Percentiles rank a stretch among this genome's conserved stretches.
Conservation (phyloP, 2,113 vertebrate genomes). For the Puffinus mauretanicus region DNA sequence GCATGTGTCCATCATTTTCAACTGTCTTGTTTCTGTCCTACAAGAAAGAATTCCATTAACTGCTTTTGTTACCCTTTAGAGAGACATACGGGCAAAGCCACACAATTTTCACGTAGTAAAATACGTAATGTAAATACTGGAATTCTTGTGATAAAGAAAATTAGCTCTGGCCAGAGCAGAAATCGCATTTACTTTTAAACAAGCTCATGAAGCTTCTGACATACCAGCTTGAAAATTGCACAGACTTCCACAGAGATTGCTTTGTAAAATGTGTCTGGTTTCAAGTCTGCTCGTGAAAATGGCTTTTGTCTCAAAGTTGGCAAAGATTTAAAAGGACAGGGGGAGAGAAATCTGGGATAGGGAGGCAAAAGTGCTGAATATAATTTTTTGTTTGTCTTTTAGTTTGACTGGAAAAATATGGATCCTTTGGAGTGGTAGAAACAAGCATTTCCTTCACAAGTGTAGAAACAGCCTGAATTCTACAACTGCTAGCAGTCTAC, state of each 20-base stretch:
- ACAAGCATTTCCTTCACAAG: background rate
- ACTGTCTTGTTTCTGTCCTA: background rate
- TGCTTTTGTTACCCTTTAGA: background rate
- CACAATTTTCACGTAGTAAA: background rate
- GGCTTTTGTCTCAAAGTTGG: background rate
- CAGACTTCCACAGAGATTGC: background rate
- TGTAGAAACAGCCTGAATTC: background rate
- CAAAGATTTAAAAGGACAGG: background rate
- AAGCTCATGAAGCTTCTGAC: background rate
- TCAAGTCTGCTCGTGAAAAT: constrained; percentile 7
- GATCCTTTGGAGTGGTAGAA: background rate
- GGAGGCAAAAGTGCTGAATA: background rate
- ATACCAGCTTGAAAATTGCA: background rate
- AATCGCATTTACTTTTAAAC: background rate
- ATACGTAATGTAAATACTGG: background rate
- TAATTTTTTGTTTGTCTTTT: background rate
- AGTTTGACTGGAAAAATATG: background rate
- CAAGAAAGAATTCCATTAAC: background rate
- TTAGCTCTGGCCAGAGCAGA: background rate
- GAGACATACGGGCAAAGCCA: background rate
- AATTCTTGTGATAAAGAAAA: background rate
- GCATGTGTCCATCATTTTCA: background rate
- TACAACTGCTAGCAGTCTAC: background rate
- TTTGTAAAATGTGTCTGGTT: background rate
- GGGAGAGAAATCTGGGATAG: background rate